Conservation (phyloP, 2,113 vertebrate species). For the Chamaetylas fuelleborni region DNA sequence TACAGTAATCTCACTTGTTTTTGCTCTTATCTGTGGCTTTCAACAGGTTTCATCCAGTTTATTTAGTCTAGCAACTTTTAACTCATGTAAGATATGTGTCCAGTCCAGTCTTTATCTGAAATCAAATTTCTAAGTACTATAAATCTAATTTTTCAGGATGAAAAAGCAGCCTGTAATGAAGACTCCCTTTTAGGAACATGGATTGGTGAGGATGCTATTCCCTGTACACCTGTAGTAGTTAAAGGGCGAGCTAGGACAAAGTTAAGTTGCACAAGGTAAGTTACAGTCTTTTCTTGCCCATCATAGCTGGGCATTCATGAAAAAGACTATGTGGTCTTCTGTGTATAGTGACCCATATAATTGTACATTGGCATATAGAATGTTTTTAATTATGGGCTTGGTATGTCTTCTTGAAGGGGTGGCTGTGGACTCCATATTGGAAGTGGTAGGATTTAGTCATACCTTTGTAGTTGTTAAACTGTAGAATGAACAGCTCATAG, state of each 20-base stretch:
- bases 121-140: slow-evolving; percentile 5
- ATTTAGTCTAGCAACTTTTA: neutral
- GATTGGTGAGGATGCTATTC: slow-evolving; percentile 86
- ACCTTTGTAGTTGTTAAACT: neutral
- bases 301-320: neutral
- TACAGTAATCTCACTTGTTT: neutral
- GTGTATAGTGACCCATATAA: neutral
- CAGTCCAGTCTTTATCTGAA: neutral
- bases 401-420: neutral
- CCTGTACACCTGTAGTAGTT: slow-evolving; percentile 80
- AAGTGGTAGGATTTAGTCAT: neutral
- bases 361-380: neutral
- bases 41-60: neutral
- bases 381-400: neutral
- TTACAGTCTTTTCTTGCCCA: neutral
- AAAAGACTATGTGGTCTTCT: neutral
- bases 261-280: slow-evolving; percentile 77
- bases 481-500: neutral
- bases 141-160: slow-evolving; percentile 72
- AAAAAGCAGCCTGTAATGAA: slow-evolving; percentile 69
- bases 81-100: neutral
- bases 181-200: slow-evolving; percentile 83
- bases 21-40: neutral
- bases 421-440: neutral
- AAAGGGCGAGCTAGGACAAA: slow-evolving; percentile 74